Percentiles rank a stretch among this genome's conserved stretches.
Evolutionary conservation across 2,113 vertebrate species (phyloP).

Genomic region (Chaetorhynchus papuensis): DNA sequence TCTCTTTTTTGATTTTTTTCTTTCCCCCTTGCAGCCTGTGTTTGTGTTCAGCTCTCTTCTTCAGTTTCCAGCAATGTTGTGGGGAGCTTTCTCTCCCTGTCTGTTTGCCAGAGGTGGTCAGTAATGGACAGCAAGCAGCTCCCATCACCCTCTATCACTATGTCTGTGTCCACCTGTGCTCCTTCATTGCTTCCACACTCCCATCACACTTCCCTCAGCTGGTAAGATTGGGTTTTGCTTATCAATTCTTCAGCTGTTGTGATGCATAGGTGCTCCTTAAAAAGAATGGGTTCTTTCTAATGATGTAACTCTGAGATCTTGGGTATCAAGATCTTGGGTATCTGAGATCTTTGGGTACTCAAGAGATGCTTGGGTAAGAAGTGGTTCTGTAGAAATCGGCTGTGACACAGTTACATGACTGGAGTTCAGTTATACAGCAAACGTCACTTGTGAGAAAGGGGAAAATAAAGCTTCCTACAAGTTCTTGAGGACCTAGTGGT

Average conservation of each 20-base stretch:
- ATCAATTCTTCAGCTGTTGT: background rate
- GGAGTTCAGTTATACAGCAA: background rate
- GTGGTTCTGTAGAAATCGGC: background rate
- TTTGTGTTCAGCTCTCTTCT: conserved; percentile 81
- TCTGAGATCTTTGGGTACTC: too few species aligned
- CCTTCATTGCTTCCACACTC: conserved; percentile 80
- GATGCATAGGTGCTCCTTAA: background rate
- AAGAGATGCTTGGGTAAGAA: background rate
- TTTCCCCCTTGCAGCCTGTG: conserved; percentile 68
- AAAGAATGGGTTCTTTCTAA: background rate
- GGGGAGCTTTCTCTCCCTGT: conserved; percentile 82
- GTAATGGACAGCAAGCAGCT: conserved; percentile 74
- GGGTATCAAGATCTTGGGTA: too few species aligned
- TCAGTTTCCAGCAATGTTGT: conserved; percentile 79
- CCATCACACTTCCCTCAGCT: conserved; percentile 76
- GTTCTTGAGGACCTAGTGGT: background rate
- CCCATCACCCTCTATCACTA: conserved; percentile 84
- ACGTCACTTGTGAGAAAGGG: background rate
- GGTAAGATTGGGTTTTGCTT: conserved; percentile 71
- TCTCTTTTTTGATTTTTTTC: background rate
- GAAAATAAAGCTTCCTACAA: background rate
- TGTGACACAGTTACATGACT: accelerated
- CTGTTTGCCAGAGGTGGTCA: conserved; percentile 74
- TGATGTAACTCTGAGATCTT: background rate
- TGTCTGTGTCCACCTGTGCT: conserved; percentile 85